Conservation (phyloP, 2,113 vertebrate species). For the Brienomyrus brachyistius region DNA sequence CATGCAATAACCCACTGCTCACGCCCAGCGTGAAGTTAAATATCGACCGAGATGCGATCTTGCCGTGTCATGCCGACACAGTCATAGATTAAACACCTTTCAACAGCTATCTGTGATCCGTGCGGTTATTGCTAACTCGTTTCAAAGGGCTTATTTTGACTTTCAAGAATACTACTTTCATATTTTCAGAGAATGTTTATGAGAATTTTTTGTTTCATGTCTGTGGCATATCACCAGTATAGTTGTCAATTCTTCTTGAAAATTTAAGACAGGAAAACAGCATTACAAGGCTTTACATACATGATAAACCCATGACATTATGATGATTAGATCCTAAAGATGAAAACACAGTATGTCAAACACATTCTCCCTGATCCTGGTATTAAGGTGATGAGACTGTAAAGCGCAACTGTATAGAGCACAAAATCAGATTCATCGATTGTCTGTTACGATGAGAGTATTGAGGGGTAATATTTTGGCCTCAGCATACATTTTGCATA, state of each 20-base stretch:
- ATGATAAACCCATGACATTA: not conserved
- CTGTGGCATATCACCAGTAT: not conserved
- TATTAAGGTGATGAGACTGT: not conserved
- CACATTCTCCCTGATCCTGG: not conserved
- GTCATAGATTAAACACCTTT: not conserved
- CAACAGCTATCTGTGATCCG: not conserved
- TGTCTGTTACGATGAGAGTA: not conserved
- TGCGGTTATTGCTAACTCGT: not conserved
- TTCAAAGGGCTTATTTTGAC: not conserved
- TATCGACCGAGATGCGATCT: not conserved
- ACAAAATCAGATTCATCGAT: not conserved
- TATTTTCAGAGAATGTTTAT: not conserved
- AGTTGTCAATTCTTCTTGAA: not conserved
- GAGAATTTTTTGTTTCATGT: not conserved
- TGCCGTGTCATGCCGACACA: not conserved
- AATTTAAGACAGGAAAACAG: not conserved
- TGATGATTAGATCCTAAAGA: not conserved
- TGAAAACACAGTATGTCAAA: not conserved
- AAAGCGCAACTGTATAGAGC: not conserved
- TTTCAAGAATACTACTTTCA: not conserved
- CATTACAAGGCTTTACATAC: not conserved
- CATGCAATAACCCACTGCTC: not conserved
- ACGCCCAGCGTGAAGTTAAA: not conserved
- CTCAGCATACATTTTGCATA: not conserved
- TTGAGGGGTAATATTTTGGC: not conserved